A percentile compares a stretch with the other conserved stretches of the same genome.
Conservation (phyloP, 2,113 vertebrate genomes). For the Myxocyprinus asiaticus region DNA sequence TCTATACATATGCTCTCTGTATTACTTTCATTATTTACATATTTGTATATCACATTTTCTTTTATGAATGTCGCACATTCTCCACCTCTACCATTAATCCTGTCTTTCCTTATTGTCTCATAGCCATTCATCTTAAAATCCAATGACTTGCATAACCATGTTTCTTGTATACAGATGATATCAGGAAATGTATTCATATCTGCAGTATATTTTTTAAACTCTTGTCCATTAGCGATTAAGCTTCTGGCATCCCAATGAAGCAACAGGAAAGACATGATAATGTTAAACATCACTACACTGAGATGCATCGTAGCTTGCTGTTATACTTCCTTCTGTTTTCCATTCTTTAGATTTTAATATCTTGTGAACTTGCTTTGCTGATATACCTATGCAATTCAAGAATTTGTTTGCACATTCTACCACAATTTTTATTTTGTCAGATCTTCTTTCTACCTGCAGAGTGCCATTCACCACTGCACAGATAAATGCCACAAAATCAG, state of each 20-base stretch:
- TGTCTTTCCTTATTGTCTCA: background rate
- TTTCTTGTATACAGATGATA: too few relatives aligned
- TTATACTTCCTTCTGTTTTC: background rate
- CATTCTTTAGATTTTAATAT: background rate
- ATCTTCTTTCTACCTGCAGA: background rate
- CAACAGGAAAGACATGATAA: too few relatives aligned
- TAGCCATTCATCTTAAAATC: too few relatives aligned
- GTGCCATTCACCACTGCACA: too few relatives aligned
- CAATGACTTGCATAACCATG: too few relatives aligned
- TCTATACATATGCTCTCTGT: background rate
- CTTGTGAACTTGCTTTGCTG: background rate
- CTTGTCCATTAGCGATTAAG: too few relatives aligned
- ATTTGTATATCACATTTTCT: slow-evolving; percentile 1
- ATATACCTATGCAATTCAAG: background rate
- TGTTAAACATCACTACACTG: too few relatives aligned
- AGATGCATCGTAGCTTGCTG: too few relatives aligned
- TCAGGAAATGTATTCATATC: too few relatives aligned
- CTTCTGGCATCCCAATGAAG: too few relatives aligned
- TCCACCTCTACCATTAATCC: background rate
- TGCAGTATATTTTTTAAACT: too few relatives aligned
- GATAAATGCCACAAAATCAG: too few relatives aligned
- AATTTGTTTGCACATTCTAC: background rate
- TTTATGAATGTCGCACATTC: background rate
- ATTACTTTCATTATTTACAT: background rate
- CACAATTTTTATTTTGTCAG: background rate